phyloP scores from a whole-genome alignment of 2,113 vertebrate genomes.

The Crocuta crocuta region DNA sequence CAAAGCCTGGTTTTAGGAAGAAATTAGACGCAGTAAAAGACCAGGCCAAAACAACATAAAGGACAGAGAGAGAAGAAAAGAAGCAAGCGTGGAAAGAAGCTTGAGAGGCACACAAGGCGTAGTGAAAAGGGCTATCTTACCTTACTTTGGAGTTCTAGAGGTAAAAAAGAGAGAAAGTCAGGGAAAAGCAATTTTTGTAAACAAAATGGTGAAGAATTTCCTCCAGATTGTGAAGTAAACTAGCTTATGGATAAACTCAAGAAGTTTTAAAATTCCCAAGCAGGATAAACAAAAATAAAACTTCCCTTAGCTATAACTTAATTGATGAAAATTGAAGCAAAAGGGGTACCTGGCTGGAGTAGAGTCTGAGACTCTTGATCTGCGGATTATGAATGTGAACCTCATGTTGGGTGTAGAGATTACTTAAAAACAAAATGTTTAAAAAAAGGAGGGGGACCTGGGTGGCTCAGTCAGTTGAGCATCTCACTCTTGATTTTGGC shows the following conservation, averaged over 20 bases:
- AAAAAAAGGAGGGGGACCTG: too few relatives aligned
- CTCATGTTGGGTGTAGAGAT: too few relatives aligned
- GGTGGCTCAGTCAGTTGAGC: too few relatives aligned
- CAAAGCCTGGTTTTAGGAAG: not conserved
- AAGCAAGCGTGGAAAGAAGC: not conserved
- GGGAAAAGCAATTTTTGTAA: not conserved
- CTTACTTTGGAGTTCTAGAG: not conserved
- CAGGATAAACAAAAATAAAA: not conserved
- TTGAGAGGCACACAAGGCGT: not conserved
- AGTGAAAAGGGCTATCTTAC: not conserved
- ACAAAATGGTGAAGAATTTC: not conserved
- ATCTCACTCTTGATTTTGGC: too few relatives aligned
- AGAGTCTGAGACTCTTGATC: too few relatives aligned
- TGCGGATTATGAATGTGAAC: too few relatives aligned
- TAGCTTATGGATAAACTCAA: not conserved
- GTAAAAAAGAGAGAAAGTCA: not conserved
- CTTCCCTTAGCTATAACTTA: not conserved
- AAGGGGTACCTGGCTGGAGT: too few relatives aligned
- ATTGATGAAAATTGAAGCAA: too few relatives aligned
- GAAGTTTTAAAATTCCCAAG: not conserved
- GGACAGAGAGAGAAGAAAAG: not conserved
- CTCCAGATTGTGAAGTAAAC: not conserved
- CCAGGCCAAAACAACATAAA: not conserved
- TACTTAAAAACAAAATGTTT: too few relatives aligned
- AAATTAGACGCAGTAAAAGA: not conserved